Percentiles rank a stretch among this genome's conserved stretches.
Conservation (phyloP, 2,113 vertebrate species). For the Lagopus leucura region DNA sequence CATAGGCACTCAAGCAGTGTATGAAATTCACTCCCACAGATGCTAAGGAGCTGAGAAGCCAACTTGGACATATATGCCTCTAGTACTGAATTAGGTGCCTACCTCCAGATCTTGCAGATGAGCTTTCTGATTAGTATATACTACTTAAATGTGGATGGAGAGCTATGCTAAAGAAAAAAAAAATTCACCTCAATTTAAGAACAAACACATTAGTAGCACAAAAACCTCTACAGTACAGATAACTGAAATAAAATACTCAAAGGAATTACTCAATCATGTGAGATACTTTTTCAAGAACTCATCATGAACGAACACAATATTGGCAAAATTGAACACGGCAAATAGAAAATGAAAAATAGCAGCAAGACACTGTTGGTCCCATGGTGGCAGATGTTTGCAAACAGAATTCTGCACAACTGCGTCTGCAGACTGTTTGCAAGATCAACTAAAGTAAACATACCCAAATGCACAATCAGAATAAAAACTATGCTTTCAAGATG, state of each 20-base stretch:
- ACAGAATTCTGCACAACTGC: background rate
- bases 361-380: background rate
- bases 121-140: background rate
- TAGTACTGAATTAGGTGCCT: background rate
- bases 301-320: background rate
- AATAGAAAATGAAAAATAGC: background rate
- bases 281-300: background rate
- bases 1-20: fast-evolving
- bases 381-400: background rate
- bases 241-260: background rate
- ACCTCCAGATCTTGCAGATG: background rate
- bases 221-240: background rate
- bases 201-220: background rate
- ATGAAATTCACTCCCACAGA: fast-evolving
- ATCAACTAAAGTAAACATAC: background rate
- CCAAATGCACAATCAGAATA: background rate
- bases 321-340: background rate
- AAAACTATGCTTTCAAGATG: background rate
- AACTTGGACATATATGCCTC: fast-evolving
- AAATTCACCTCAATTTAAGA: background rate
- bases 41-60: background rate
- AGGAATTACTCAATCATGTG: background rate
- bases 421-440: background rate
- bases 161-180: background rate
- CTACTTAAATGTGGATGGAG: background rate